Conservation (phyloP, 2,797 vertebrate genomes). For the Danio tinwini region DNA sequence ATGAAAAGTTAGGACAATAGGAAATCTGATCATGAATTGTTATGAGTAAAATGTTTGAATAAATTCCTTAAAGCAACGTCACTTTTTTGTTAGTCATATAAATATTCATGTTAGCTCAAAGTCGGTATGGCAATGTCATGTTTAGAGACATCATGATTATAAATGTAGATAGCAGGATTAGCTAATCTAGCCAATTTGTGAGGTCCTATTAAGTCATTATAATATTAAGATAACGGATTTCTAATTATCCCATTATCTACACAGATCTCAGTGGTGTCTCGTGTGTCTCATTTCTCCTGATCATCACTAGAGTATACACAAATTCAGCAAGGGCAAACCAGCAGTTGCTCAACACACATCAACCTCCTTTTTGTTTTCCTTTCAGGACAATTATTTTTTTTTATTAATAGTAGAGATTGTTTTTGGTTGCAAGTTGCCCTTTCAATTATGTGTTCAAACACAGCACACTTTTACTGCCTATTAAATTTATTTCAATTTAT, state of each 20-base stretch:
- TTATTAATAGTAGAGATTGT: too few species aligned
- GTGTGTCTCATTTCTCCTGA: slow-evolving; percentile 19
- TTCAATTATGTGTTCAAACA: too few species aligned
- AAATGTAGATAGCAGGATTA: slow-evolving; percentile 74
- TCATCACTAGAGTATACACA: slow-evolving; percentile 1
- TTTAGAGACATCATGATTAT: slow-evolving; percentile 74
- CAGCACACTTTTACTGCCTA: too few species aligned
- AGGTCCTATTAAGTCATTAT: slow-evolving; percentile 70
- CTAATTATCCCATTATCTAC: slow-evolving; percentile 69
- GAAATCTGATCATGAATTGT: slow-evolving; percentile 1
- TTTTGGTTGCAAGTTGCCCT: too few species aligned
- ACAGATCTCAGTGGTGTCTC: slow-evolving; percentile 34
- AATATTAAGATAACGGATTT: slow-evolving; percentile 72
- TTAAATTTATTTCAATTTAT: too few species aligned
- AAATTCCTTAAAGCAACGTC: too few species aligned
- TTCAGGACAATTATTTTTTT: too few species aligned
- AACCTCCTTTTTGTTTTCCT: too few species aligned
- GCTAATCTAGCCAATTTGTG: slow-evolving; percentile 64
- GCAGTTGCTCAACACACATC: too few species aligned
- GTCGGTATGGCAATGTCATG: slow-evolving; percentile 60
- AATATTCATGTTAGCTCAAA: slow-evolving; percentile 18
- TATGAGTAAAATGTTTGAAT: not conserved
- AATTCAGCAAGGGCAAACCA: not conserved
- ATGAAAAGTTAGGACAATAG: not conserved
- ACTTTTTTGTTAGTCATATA: not conserved